These are phyloP conservation scores for Oscheius sp. DNA, from an alignment of 2,888 invertebrate genomes.

Conservation along the genomic window DNA sequence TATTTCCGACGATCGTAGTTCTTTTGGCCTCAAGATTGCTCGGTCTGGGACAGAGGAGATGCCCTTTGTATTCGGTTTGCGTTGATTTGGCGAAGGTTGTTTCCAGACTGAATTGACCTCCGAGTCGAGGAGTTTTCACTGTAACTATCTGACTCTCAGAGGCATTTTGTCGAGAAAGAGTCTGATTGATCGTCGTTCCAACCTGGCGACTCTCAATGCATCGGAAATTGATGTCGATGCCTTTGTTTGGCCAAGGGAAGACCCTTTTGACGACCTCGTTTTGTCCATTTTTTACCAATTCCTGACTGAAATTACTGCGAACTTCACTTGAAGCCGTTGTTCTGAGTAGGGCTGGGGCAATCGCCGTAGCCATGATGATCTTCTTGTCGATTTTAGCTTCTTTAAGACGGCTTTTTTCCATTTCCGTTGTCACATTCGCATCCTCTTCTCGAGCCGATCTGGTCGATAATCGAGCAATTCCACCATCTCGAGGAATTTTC, in stretches of 20 bases:
- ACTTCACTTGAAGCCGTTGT: slow-evolving; percentile 54
- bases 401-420: slow-evolving; percentile 41
- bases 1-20: slow-evolving; percentile 45
- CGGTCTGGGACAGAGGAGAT: slow-evolving; percentile 44
- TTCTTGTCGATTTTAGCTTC: slow-evolving; percentile 38
- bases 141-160: slow-evolving; percentile 29
- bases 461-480: slow-evolving; percentile 42
- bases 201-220: slow-evolving; percentile 39
- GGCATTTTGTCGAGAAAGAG: slow-evolving; percentile 32
- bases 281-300: slow-evolving; percentile 38
- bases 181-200: slow-evolving; percentile 38
- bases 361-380: slow-evolving; percentile 46
- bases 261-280: slow-evolving; percentile 39
- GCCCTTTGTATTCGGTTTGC: slow-evolving; percentile 24
- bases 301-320: slow-evolving; percentile 36
- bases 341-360: slow-evolving; percentile 33
- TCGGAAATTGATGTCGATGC: slow-evolving; percentile 37
- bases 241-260: slow-evolving; percentile 40
- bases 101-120: slow-evolving; percentile 42
- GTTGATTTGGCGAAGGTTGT: slow-evolving; percentile 40
- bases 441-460: slow-evolving; percentile 47
- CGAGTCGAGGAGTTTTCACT: slow-evolving; percentile 30
- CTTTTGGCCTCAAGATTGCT: slow-evolving; percentile 33
- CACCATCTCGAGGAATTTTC: slow-evolving; percentile 52
- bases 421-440: slow-evolving; percentile 23